A percentile compares a stretch with the other conserved stretches of the same genome.
These are phyloP conservation scores for Hemicrepidius hirtus DNA, from an alignment of 2,888 invertebrate genomes.

Conservation along the genomic window DNA sequence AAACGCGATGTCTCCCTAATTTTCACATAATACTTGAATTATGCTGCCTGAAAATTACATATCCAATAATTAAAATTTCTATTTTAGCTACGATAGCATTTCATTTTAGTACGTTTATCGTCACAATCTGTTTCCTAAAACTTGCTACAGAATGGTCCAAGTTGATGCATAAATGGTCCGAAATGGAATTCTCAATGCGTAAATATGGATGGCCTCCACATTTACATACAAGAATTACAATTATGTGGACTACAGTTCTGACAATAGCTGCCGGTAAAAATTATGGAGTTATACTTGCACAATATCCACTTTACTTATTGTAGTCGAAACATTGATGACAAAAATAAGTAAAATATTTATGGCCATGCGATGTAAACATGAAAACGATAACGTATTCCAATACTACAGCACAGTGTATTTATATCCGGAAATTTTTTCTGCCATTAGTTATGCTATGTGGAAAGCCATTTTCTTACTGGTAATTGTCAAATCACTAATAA, in stretches of 20 bases:
- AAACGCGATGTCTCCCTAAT: too few relatives aligned
- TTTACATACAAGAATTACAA: conserved; percentile 27
- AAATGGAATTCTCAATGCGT: conserved; percentile 67
- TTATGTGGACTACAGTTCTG: conserved; percentile 3
- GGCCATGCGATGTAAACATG: conserved; percentile 1
- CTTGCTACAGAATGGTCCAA: conserved; percentile 72
- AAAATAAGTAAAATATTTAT: neutral
- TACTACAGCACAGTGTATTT: conserved; percentile 29
- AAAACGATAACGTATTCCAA: conserved; percentile 33
- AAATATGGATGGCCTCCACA: conserved; percentile 59
- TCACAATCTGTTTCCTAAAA: conserved; percentile 71
- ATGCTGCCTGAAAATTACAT: too few relatives aligned
- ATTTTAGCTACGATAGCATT: conserved; percentile 34
- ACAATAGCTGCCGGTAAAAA: conserved; percentile 24
- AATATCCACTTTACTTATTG: neutral
- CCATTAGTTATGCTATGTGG: conserved; percentile 49
- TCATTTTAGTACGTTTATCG: conserved; percentile 22
- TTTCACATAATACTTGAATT: too few relatives aligned
- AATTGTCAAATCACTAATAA: neutral
- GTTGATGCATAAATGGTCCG: conserved; percentile 69
- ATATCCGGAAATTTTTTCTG: conserved; percentile 51
- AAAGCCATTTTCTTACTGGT: conserved; percentile 54
- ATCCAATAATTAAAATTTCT: neutral
- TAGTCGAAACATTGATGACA: conserved; percentile 13
- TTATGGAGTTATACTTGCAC: neutral